phyloP scores from a whole-genome alignment of 1,140 invertebrate genomes.

The Mylabris phalerata region DNA sequence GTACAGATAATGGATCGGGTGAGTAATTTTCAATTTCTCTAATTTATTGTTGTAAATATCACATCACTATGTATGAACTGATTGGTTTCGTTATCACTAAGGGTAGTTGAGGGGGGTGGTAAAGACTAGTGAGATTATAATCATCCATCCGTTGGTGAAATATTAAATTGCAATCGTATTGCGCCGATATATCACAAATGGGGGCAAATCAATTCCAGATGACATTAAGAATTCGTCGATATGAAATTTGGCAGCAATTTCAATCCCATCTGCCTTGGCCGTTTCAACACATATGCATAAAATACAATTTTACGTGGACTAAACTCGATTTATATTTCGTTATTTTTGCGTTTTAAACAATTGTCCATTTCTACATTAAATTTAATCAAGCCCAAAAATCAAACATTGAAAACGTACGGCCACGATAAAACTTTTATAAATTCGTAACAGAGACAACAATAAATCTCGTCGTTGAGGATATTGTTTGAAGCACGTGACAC shows the following conservation, averaged over 20 bases:
- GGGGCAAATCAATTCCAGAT: conserved; percentile 5
- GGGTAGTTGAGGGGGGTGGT: no score
- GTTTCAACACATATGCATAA: neutral
- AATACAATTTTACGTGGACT: no score
- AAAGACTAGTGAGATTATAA: conserved; percentile 2
- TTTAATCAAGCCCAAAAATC: neutral
- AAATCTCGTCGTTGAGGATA: conserved; percentile 30
- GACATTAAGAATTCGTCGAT: conserved; percentile 16
- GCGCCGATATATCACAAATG: neutral
- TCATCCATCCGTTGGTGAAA: conserved; percentile 3
- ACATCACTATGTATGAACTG: no score
- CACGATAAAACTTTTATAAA: conserved; percentile 30
- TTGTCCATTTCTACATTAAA: no score
- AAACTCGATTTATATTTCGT: no score
- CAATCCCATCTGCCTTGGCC: conserved; percentile 16
- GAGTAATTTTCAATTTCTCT: conserved; percentile 14
- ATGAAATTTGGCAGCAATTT: conserved; percentile 19
- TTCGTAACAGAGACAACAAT: conserved; percentile 26
- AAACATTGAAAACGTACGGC: conserved; percentile 22
- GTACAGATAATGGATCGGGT: conserved; percentile 41
- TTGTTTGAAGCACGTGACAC: conserved; percentile 34
- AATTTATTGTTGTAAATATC: no score
- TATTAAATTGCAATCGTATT: conserved; percentile 2
- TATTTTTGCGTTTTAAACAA: no score
- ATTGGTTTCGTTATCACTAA: no score